phyloP scores from a whole-genome alignment of 2,888 invertebrate species.

The Perizoma affinitatum region DNA sequence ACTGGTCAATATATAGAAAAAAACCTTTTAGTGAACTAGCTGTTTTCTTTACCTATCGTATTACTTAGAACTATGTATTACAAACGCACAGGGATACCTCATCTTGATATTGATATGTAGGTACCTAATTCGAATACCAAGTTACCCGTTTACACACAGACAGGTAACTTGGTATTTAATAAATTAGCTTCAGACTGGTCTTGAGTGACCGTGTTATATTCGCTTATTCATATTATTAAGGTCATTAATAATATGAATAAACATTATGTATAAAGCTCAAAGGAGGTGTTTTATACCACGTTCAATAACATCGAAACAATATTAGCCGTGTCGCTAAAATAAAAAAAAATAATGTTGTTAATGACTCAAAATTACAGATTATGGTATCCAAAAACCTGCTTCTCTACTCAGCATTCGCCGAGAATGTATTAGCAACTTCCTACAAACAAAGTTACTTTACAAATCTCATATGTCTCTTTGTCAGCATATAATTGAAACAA shows the following conservation, averaged over 20 bases:
- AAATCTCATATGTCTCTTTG: conserved; percentile 34
- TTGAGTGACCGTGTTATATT: conserved; percentile 15
- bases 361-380: conserved; percentile 13
- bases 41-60: background rate
- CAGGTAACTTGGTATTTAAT: conserved; percentile 34
- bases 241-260: too few relatives aligned
- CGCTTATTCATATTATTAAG: too few relatives aligned
- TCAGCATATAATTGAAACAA: conserved; percentile 47
- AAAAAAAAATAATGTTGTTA: conserved; percentile 6
- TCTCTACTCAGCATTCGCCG: conserved; percentile 17
- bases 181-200: conserved; percentile 9
- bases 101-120: conserved; percentile 28
- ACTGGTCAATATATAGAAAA: too few relatives aligned
- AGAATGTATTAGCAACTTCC: conserved; percentile 22
- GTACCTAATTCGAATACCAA: conserved; percentile 27
- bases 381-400: conserved; percentile 11
- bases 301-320: too few relatives aligned
- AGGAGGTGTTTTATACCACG: too few relatives aligned
- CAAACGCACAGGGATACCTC: conserved; percentile 11
- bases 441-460: conserved; percentile 27
- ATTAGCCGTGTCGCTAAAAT: too few relatives aligned
- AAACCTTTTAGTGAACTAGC: background rate
- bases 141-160: conserved; percentile 17
- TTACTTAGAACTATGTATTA: background rate
- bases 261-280: too few relatives aligned